These are phyloP conservation scores for Vireo altiloquus DNA, from an alignment of 2,113 vertebrate species.

Conservation along the genomic window DNA sequence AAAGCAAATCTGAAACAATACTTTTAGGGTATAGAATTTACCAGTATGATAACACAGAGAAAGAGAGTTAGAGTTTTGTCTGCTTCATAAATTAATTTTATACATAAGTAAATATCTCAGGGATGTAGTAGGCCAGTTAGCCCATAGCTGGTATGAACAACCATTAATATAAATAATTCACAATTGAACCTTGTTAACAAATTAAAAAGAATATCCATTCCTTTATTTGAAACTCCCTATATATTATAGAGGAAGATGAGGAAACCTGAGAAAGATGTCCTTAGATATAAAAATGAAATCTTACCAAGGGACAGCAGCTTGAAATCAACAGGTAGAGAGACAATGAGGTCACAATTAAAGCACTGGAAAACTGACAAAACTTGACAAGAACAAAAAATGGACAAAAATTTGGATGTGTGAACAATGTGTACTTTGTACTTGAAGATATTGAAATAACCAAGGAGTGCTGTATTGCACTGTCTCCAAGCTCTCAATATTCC, in stretches of 20 bases:
- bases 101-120: background rate
- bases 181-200: background rate
- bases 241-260: background rate
- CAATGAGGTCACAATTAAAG: background rate
- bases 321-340: background rate
- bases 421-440: background rate
- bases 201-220: background rate
- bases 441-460: background rate
- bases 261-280: background rate
- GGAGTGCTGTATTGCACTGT: background rate
- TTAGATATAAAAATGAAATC: background rate
- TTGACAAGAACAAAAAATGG: background rate
- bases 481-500: background rate
- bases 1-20: background rate
- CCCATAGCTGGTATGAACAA: background rate
- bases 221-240: background rate
- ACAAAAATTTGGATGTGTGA: background rate
- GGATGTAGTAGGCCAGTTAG: background rate
- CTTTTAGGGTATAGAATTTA: background rate
- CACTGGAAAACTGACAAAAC: background rate
- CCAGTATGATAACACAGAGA: background rate
- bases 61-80: background rate
- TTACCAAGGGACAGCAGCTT: background rate
- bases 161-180: background rate
- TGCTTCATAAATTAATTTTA: background rate